Percentiles rank a stretch among this genome's conserved stretches.
These are phyloP conservation scores for Tarsius wallacei DNA, from an alignment of 2,797 vertebrate genomes.

Conservation along the genomic window DNA sequence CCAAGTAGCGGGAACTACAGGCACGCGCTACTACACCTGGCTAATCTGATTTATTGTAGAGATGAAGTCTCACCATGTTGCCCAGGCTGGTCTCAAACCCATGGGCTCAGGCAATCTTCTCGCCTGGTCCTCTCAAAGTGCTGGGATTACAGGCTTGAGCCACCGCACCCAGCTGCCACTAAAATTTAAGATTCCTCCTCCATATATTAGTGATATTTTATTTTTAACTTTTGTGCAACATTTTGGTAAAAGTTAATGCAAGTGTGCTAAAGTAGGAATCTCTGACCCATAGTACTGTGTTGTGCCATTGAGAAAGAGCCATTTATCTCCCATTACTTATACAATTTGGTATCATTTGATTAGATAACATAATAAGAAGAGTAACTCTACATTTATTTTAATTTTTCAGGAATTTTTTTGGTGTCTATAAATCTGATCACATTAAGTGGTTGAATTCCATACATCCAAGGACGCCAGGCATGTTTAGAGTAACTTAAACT, in stretches of 20 bases:
- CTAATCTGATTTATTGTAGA: too few relatives aligned
- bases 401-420: neutral
- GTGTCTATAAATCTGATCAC: neutral
- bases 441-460: neutral
- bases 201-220: neutral
- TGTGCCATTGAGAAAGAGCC: neutral
- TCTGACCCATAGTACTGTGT: neutral
- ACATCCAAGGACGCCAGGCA: neutral
- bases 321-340: neutral
- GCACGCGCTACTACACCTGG: too few relatives aligned
- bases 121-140: too few relatives aligned
- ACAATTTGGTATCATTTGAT: neutral
- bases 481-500: neutral
- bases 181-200: neutral
- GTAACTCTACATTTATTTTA: neutral
- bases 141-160: too few relatives aligned
- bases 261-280: neutral
- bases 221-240: neutral
- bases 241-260: neutral
- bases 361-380: neutral
- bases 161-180: neutral
- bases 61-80: too few relatives aligned
- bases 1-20: too few relatives aligned
- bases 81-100: too few relatives aligned
- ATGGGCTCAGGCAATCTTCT: too few relatives aligned